Evolutionary conservation across 2,888 invertebrate genomes (phyloP).

Genomic region (Odontothrips loti): DNA sequence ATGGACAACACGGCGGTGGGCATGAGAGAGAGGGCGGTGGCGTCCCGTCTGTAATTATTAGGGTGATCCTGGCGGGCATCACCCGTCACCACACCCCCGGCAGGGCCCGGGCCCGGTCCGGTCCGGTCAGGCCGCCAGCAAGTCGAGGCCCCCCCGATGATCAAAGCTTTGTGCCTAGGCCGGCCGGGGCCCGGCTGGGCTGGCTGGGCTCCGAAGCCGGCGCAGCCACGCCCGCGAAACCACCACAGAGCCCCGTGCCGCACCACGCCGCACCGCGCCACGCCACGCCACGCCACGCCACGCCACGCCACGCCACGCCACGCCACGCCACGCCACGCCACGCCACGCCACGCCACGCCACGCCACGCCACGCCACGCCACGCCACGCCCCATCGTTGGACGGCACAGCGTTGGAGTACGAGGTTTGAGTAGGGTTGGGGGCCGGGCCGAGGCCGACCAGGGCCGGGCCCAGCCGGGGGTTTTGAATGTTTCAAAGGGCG

Average conservation of each 20-base stretch:
- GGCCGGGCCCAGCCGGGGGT: background rate
- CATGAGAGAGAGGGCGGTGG: too few relatives aligned
- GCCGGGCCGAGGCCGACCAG: background rate
- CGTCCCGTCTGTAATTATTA: background rate
- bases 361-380: background rate
- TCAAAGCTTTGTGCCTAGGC: constrained; percentile 20
- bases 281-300: too few relatives aligned
- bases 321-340: background rate
- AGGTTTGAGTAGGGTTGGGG: background rate
- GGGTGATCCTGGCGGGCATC: background rate
- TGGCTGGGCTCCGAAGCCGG: too few relatives aligned
- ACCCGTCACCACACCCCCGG: too few relatives aligned
- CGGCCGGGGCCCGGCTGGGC: too few relatives aligned
- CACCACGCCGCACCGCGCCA: background rate
- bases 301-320: background rate
- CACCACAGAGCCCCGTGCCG: background rate
- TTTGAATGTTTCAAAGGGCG: constrained; percentile 13
- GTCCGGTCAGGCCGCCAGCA: background rate
- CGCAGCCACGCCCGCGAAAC: background rate
- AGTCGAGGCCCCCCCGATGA: background rate
- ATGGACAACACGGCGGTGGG: too few relatives aligned
- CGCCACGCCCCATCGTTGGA: background rate
- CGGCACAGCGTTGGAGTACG: background rate
- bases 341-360: background rate
- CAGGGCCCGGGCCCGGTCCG: background rate